Base-by-base conservation (phyloP, 2,113 vertebrate genomes). In the Toxotes jaculatrix region DNA sequence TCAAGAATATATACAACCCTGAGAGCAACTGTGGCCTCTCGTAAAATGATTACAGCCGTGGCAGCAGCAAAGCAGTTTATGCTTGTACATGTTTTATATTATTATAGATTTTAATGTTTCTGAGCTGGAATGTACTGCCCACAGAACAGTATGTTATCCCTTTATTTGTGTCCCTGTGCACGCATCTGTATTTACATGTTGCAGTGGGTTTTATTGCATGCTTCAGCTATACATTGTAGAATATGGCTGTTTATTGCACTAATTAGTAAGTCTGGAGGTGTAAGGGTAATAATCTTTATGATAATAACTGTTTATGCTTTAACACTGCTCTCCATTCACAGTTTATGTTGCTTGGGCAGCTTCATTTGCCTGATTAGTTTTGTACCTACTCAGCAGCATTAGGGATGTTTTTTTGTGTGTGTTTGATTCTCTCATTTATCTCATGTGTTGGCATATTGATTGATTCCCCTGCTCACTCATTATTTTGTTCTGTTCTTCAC, bases 281-380 rank as follows among this genome's bases (percentile, higher is more conserved):
- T 94, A 84, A 87, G 84, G 83, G 89, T 93, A 93, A 93, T 93
- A 93, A 92, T 94, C 93, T 94, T 95, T 93, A 94, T 80, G 91
- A 88, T 94, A 91, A 92, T 91, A 92, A 89, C 90, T 87, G 83
- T 93, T 92, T 91, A 91, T 89, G 88, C 87, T 85, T 90, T 79
- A 91, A 91, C 87, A 89, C 85, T 82, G 87, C 87, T 88, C 86
- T 91, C 89, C 84, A 64, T 86, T 89, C 86, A 89, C 86, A 81
- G 89, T 94, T 90, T 87, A 90, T 76, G 76, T 90, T 82, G 82
- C 84, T 78, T 36, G 34, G 90, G 89, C 84, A 92, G 89, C 89
- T 92, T 93, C 76, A 89, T 93, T 91, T 92, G 87, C 90, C 88
- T 90, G 85, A 92, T 93, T 91, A 89, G 91, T 89, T 90, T 88